Evolutionary conservation across 2,113 vertebrate genomes (phyloP).

Genomic region (Grammatotria lemairii): DNA sequence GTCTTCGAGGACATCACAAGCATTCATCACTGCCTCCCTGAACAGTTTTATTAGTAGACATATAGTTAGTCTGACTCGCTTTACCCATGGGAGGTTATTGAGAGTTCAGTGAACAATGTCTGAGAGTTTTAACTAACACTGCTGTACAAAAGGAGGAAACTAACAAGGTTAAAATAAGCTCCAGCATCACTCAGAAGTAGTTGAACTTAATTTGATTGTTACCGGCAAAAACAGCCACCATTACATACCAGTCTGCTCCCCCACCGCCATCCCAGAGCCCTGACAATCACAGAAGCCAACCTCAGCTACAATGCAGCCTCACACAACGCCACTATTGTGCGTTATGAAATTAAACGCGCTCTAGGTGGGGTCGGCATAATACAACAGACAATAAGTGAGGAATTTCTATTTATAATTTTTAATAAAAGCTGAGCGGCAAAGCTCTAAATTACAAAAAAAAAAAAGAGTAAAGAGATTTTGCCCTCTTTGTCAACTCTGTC

Average conservation of each 20-base stretch:
- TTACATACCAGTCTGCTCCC: background rate
- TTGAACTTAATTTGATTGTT: background rate
- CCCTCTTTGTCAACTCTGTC: constrained; percentile 19
- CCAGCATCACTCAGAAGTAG: background rate
- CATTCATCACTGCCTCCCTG: background rate
- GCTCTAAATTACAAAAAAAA: constrained; percentile 44
- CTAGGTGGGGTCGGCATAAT: constrained; percentile 57
- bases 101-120: background rate
- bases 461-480: constrained; percentile 15
- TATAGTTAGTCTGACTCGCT: background rate
- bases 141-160: background rate
- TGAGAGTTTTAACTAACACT: background rate
- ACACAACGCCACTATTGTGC: constrained; percentile 27
- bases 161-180: constrained; percentile 2
- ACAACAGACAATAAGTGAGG: constrained; percentile 42
- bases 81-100: background rate
- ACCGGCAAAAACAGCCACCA: background rate
- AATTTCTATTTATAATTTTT: constrained; percentile 27
- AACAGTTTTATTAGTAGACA: background rate
- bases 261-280: background rate
- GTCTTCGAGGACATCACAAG: background rate
- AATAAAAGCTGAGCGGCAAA: constrained; percentile 45
- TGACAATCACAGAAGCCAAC: background rate
- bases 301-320: constrained; percentile 7
- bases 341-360: constrained; percentile 19